These are phyloP conservation scores for Troides helena DNA, from an alignment of 2,888 invertebrate species.

Conservation along the genomic window DNA sequence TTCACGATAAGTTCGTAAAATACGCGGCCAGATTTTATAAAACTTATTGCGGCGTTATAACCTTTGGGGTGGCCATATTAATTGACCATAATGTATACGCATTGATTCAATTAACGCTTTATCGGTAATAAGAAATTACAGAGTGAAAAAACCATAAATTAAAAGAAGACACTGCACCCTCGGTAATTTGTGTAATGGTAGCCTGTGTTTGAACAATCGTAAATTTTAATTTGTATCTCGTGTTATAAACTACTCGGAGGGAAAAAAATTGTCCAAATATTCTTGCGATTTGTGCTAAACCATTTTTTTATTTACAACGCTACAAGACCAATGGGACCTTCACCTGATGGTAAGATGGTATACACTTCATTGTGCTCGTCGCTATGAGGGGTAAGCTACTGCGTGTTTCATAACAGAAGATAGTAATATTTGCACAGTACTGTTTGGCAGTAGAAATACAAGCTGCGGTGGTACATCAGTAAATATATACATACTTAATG, in stretches of 20 bases:
- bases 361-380: too few relatives aligned
- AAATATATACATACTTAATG: too few relatives aligned
- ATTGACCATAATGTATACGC: constrained; percentile 40
- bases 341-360: too few relatives aligned
- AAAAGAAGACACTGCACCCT: constrained; percentile 9
- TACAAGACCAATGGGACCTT: too few relatives aligned
- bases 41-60: constrained; percentile 24
- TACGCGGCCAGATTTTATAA: constrained; percentile 22
- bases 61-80: constrained; percentile 41
- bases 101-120: constrained; percentile 40
- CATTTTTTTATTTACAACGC: too few relatives aligned
- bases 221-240: constrained; percentile 13
- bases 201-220: constrained; percentile 13
- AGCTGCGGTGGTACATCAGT: too few relatives aligned
- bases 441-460: too few relatives aligned
- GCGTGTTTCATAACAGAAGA: too few relatives aligned
- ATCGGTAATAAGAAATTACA: constrained; percentile 33
- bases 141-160: constrained; percentile 26
- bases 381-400: too few relatives aligned
- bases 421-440: too few relatives aligned
- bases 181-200: constrained; percentile 23
- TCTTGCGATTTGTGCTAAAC: too few relatives aligned
- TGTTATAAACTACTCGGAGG: not conserved
- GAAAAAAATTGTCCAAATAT: too few relatives aligned
- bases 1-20: constrained; percentile 16